Percentiles rank a stretch among this genome's conserved stretches.
phyloP scores from a whole-genome alignment of 2,797 vertebrate genomes.

The Parauchenoglanis ngamensis region DNA sequence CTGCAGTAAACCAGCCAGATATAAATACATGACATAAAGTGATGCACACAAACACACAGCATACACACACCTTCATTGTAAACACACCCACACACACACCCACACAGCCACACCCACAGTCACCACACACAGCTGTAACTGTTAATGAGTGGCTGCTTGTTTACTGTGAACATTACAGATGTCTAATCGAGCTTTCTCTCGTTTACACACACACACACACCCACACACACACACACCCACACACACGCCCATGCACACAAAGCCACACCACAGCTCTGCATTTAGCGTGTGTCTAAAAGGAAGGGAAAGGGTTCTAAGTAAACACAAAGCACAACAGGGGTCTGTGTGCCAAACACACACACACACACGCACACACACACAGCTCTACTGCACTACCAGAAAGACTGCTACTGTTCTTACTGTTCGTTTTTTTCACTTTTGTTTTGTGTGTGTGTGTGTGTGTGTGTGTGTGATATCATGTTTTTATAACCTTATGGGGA shows the following conservation, averaged over 20 bases:
- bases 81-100: conserved; percentile 34
- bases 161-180: not conserved
- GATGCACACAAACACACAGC: conserved; percentile 27
- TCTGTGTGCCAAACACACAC: not conserved
- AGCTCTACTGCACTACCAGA: not conserved
- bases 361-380: not conserved
- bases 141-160: conserved; percentile 4
- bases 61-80: conserved; percentile 18
- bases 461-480: not conserved
- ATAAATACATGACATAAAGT: conserved; percentile 24
- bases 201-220: not conserved
- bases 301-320: conserved; percentile 6
- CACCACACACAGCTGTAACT: conserved; percentile 32
- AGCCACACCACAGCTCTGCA: not conserved
- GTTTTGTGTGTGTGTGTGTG: not conserved
- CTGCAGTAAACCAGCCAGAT: conserved; percentile 28
- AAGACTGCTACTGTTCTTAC: not conserved
- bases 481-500: too few species aligned
- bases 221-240: not conserved
- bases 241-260: not conserved
- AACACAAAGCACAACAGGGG: conserved; percentile 16
- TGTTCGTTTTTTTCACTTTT: not conserved
- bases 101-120: conserved; percentile 18
- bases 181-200: not conserved
- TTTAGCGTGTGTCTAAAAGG: not conserved